These are phyloP conservation scores for Antigone vipio DNA, from an alignment of 2,113 vertebrate species.

Conservation along the genomic window DNA sequence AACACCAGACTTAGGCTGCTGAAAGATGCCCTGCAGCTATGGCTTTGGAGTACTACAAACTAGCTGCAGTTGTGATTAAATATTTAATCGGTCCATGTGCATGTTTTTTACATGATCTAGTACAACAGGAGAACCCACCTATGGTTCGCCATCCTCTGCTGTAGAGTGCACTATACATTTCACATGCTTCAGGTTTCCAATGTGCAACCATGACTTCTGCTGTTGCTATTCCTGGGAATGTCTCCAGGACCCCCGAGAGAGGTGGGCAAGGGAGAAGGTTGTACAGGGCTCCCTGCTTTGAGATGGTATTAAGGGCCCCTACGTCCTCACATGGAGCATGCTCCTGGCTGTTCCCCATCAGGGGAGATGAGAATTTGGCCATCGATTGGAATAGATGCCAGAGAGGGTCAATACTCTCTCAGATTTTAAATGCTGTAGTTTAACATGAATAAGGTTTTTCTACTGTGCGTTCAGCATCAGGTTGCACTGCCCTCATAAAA, in stretches of 20 bases:
- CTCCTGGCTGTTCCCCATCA: background rate
- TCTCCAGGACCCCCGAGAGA: background rate
- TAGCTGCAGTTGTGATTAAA: background rate
- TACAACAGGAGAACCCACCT: background rate
- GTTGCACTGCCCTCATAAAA: background rate
- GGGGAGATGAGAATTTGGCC: background rate
- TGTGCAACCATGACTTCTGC: background rate
- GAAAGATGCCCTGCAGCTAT: background rate
- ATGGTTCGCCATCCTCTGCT: background rate
- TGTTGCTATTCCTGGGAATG: background rate
- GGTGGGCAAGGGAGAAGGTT: background rate
- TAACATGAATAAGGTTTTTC: background rate
- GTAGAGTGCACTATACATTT: background rate
- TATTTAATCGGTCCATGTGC: background rate
- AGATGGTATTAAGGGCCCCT: background rate
- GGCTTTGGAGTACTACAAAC: background rate
- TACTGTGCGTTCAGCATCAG: background rate
- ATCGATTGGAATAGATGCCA: background rate
- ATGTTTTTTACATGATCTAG: background rate
- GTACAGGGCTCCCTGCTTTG: background rate
- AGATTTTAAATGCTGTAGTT: background rate
- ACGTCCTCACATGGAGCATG: rapidly evolving
- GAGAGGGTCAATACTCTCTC: background rate
- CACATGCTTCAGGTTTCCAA: background rate
- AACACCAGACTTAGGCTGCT: background rate